phyloP scores from a whole-genome alignment of 2,888 invertebrate genomes.

The Strigamia transsilvanica region DNA sequence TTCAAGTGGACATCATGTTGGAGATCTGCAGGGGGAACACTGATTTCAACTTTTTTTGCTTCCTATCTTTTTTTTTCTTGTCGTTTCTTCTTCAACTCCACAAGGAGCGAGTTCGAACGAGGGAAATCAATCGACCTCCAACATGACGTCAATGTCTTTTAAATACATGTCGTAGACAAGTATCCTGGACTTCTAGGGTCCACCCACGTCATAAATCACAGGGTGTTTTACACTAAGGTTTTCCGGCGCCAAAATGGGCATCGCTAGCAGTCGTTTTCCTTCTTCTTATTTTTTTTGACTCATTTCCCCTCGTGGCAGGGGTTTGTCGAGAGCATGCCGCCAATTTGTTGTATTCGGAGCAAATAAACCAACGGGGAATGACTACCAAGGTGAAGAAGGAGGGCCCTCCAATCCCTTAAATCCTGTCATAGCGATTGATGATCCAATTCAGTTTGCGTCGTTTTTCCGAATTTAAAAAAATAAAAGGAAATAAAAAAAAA shows the following conservation, averaged over 20 bases:
- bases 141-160: conserved; percentile 2
- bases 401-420: neutral
- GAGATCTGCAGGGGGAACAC: neutral
- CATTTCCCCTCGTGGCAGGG: conserved; percentile 21
- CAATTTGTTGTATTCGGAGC: conserved; percentile 11
- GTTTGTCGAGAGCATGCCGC: conserved; percentile 17
- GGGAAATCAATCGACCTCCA: neutral
- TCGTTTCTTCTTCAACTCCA: conserved; percentile 16
- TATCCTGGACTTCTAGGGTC: neutral
- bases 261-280: neutral
- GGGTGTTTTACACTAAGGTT: neutral
- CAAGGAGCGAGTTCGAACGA: neutral
- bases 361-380: conserved; percentile 20
- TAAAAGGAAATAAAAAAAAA: neutral
- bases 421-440: conserved; percentile 5
- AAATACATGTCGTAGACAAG: conserved; percentile 7
- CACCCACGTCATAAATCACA: neutral
- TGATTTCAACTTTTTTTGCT: neutral
- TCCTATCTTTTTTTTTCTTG: neutral
- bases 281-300: conserved; percentile 13
- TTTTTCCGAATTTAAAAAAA: neutral
- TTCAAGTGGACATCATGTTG: neutral
- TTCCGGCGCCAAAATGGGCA: neutral
- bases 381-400: conserved; percentile 13
- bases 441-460: neutral